Conservation (phyloP, 2,113 vertebrate species). For the Mirounga angustirostris region DNA sequence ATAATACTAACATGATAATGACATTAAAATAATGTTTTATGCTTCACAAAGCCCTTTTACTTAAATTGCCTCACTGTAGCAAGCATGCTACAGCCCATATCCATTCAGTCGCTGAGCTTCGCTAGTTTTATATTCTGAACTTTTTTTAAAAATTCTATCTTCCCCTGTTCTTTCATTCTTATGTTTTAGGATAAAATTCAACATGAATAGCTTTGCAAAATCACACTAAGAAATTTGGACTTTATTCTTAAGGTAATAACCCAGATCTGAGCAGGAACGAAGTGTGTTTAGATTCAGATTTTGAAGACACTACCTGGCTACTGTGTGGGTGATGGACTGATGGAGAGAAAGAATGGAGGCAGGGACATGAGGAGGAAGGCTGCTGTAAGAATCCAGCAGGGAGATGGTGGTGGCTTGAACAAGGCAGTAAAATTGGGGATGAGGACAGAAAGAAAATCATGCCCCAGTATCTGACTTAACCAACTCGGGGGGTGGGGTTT, state of each 20-base stretch:
- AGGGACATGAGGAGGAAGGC: neutral
- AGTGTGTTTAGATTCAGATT: neutral
- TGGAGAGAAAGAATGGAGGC: neutral
- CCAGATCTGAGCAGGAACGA: neutral
- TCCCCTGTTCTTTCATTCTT: neutral
- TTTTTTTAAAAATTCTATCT: neutral
- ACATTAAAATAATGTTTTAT: neutral
- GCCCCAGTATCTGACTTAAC: neutral
- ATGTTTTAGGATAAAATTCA: neutral
- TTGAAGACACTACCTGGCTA: neutral
- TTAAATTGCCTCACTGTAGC: neutral
- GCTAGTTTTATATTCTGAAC: neutral
- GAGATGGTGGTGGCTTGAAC: neutral
- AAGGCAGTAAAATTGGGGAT: neutral
- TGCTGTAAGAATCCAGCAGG: neutral
- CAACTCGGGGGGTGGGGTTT: neutral
- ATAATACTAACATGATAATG: neutral
- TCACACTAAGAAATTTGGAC: neutral
- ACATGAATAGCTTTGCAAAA: neutral
- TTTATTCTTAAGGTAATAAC: conserved; percentile 36
- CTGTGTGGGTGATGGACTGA: neutral
- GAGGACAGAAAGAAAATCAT: neutral
- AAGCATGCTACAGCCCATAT: neutral
- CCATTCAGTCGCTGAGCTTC: neutral
- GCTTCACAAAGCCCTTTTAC: neutral